Evolutionary conservation across 2,113 vertebrate genomes (phyloP).

Genomic region (Carlito syrichta): DNA sequence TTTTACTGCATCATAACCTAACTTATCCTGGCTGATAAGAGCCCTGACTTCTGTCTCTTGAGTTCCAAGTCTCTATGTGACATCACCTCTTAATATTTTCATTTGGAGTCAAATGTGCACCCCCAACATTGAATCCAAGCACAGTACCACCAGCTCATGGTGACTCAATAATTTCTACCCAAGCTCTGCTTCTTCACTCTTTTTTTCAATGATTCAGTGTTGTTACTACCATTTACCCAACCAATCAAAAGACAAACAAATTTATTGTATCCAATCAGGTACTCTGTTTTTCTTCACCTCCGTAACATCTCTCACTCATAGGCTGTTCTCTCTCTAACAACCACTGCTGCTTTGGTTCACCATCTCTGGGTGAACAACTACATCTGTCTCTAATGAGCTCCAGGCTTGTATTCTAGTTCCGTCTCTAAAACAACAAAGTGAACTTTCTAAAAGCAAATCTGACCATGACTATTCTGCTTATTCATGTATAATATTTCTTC

Average conservation of each 20-base stretch:
- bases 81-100: neutral
- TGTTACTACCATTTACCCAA: neutral
- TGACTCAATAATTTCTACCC: neutral
- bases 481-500: neutral
- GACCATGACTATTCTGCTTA: neutral
- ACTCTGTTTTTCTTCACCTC: neutral
- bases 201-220: neutral
- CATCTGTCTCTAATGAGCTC: neutral
- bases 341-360: fast-evolving
- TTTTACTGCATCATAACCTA: neutral
- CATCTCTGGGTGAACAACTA: neutral
- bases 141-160: neutral
- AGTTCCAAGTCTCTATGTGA: neutral
- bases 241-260: neutral
- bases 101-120: neutral
- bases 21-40: neutral
- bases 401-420: neutral
- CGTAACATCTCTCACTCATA: neutral
- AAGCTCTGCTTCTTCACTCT: neutral
- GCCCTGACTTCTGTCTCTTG: neutral
- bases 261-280: neutral
- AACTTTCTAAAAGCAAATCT: neutral
- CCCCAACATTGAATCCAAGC: neutral
- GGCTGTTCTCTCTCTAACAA: neutral
- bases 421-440: neutral